Base-by-base conservation (phyloP, 2,888 invertebrate species). In the Ditula angustiorana region DNA sequence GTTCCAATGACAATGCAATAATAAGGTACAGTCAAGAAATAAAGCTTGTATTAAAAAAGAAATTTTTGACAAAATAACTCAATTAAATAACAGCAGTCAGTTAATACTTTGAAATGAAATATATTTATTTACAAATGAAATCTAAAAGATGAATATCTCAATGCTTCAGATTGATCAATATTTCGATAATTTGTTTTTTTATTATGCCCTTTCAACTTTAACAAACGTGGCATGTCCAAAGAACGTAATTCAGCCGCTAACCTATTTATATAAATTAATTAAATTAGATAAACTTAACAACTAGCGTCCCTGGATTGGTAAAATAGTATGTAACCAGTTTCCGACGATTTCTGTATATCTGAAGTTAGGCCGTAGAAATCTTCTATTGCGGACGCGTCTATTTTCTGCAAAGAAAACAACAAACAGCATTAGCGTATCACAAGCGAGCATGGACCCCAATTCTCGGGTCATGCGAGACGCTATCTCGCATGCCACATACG, bases 311-410 rank as follows among this genome's bases (percentile, higher is more conserved):
- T 95, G 66, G 98, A 98, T 91, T 99, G 99, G 93, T 99, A 99
- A 94, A 99, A 99, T 79, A 99, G 94, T 86, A 99, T 99, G 92
- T 99, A 99, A 78, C 99, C 99, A 60, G 99, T 99, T 94, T 99
- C 99, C 37, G 99, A 99, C 72, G 99, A 99, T 92, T 99, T 99
- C 88, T 99, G 99, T 84, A 98, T 97, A 88, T 99, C 99, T 69
- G 99, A 98, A 64, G 99, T 98, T 82, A 99, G 95, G 83, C 99
- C 99, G 93, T 99, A 99, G 92, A 99, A 99, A 91, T 99, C 99
- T 94, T 99, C 99, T 92, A 99, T 99, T 74, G 98, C 97, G 65
- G 99, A 98, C 60, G 99, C 98, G 87, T 99, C 99, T 81, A 99
- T 99, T 96, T 99, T 99, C 98, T 99, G 93, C 13, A 94, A 93